A percentile compares a stretch with the other conserved stretches of the same genome.
These are phyloP conservation scores for Pristionchus pacificus DNA, from an alignment of 1,140 invertebrate genomes.

Conservation along the genomic window DNA sequence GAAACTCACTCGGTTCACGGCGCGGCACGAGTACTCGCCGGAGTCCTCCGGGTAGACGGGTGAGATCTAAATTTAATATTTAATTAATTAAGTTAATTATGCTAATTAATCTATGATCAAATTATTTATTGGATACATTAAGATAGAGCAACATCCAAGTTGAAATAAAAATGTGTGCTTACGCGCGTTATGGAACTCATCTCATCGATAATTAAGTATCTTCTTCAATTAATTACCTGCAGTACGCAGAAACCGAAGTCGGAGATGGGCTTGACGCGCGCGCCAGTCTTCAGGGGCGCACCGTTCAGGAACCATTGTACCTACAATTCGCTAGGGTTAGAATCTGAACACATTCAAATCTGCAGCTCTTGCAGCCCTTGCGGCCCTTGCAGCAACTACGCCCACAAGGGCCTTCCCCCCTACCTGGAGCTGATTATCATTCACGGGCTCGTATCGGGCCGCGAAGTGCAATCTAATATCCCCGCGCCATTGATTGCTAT, in stretches of 20 bases:
- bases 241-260: conserved; percentile 88
- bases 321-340: neutral
- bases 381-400: no score
- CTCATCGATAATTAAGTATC: no score
- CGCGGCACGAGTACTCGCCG: conserved; percentile 87
- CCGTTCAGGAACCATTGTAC: conserved; percentile 50
- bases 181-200: no score
- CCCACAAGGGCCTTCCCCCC: no score
- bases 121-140: no score
- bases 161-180: no score
- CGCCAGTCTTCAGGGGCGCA: conserved; percentile 60
- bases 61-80: no score
- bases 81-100: no score
- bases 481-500: no score
- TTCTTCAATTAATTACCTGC: no score
- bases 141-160: conserved; percentile 28
- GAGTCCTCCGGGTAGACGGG: conserved; percentile 80
- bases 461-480: conserved; percentile 49
- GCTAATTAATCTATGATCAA: no score
- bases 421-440: conserved; percentile 50
- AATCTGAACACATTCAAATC: conserved; percentile 19
- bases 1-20: conserved; percentile 63
- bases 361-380: conserved; percentile 4
- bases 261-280: conserved; percentile 86
- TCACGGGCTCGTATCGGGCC: conserved; percentile 52